Conservation (phyloP, 2,888 invertebrate species). For the Athetis lepigone region DNA sequence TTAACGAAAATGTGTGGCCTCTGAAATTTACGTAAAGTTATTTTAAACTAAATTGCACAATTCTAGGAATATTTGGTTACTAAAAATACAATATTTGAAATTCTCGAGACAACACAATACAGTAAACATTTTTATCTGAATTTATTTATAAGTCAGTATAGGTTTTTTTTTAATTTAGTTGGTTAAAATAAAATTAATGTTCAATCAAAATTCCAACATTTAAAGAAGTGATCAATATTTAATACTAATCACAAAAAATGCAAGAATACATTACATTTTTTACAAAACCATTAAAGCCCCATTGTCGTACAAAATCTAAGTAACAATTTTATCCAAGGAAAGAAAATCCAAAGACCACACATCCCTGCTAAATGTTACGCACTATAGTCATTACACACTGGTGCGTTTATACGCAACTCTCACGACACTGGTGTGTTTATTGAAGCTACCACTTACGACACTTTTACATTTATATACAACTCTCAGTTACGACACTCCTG, state of each 20-base stretch:
- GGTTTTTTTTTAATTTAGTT: not conserved
- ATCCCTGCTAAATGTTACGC: not conserved
- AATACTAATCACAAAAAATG: too few species aligned
- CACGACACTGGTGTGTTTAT: too few species aligned
- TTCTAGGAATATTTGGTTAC: constrained; percentile 1
- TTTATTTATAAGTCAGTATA: not conserved
- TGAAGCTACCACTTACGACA: constrained; percentile 4
- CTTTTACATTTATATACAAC: constrained; percentile 93
- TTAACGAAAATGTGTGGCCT: constrained; percentile 19
- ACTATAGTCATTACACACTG: constrained; percentile 20
- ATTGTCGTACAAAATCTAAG: constrained; percentile 27
- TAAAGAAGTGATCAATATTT: too few species aligned
- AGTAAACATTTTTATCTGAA: not conserved
- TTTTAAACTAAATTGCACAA: constrained; percentile 33
- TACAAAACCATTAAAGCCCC: not conserved
- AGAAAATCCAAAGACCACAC: constrained; percentile 21
- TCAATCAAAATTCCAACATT: too few species aligned
- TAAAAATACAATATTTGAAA: not conserved
- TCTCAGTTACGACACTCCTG: constrained; percentile 85
- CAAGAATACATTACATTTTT: too few species aligned
- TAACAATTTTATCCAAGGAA: constrained; percentile 8
- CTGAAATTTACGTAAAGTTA: not conserved
- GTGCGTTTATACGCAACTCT: constrained; percentile 94
- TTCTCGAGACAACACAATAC: not conserved
- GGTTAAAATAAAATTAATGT: too few species aligned